These are phyloP conservation scores for Microchirus variegatus DNA, from an alignment of 2,797 vertebrate species.

Conservation along the genomic window DNA sequence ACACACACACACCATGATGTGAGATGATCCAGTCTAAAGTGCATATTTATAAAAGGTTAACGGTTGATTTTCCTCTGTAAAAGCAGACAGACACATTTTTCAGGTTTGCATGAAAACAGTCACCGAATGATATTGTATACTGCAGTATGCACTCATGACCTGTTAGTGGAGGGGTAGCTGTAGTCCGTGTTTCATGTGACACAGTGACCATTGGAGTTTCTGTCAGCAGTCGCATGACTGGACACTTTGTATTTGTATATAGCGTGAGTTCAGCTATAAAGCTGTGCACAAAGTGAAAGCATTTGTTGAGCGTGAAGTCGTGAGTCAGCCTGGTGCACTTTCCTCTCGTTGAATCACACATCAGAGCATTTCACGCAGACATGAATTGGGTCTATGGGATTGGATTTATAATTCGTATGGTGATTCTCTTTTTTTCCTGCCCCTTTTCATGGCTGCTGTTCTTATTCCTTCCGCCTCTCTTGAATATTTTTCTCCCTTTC, in stretches of 20 bases:
- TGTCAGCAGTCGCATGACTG: not conserved
- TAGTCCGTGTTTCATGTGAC: slow-evolving; percentile 1
- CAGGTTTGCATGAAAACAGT: too few species aligned
- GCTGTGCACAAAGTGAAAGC: slow-evolving; percentile 24
- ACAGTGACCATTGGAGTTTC: not conserved
- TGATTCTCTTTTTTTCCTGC: slow-evolving; percentile 28
- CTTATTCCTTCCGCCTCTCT: not conserved
- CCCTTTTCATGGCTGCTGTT: slow-evolving; percentile 22
- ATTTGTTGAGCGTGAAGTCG: slow-evolving; percentile 10
- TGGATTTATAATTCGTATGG: slow-evolving; percentile 60
- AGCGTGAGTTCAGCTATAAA: slow-evolving; percentile 26
- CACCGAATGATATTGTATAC: not conserved
- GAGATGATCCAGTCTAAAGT: too few species aligned
- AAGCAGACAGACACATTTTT: too few species aligned
- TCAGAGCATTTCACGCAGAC: slow-evolving; percentile 36
- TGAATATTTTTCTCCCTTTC: slow-evolving; percentile 26
- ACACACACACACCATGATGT: not conserved
- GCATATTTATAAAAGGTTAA: too few species aligned
- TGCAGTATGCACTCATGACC: not conserved
- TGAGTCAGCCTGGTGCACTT: slow-evolving; percentile 33
- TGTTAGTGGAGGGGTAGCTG: slow-evolving; percentile 33
- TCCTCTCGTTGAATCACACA: slow-evolving; percentile 38
- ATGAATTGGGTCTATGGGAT: slow-evolving; percentile 51
- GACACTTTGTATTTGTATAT: slow-evolving; percentile 10
- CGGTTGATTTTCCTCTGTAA: too few species aligned